Evolutionary conservation across 2,888 invertebrate genomes (phyloP).

Genomic region (Nudaria mundana): DNA sequence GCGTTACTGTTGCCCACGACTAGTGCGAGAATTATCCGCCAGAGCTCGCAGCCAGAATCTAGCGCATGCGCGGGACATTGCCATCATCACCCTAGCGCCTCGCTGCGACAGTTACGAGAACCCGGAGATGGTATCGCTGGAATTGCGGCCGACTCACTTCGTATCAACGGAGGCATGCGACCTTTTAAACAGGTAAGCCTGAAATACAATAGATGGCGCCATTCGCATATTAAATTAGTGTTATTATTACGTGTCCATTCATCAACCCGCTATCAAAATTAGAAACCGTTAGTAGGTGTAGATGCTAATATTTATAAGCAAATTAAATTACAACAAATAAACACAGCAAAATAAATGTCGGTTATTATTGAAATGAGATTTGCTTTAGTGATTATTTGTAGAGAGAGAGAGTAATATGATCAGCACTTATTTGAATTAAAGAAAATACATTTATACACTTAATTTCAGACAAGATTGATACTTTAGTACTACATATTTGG

Average conservation of each 20-base stretch:
- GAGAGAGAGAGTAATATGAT: too few species aligned
- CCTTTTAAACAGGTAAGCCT: constrained; percentile 95
- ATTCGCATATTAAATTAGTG: constrained; percentile 25
- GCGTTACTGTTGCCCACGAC: constrained; percentile 87
- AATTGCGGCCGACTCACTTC: constrained; percentile 96
- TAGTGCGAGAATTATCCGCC: constrained; percentile 91
- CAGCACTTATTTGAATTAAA: too few species aligned
- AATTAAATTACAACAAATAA: too few species aligned
- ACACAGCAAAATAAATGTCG: too few species aligned
- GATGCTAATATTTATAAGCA: constrained; percentile 3
- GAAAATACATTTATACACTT: too few species aligned
- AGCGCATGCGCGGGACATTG: constrained; percentile 84
- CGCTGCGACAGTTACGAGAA: constrained; percentile 91
- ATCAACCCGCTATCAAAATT: constrained; percentile 12
- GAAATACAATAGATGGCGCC: constrained; percentile 60
- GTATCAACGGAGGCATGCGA: constrained; percentile 97
- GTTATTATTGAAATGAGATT: too few species aligned
- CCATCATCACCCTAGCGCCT: constrained; percentile 90
- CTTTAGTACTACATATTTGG: too few species aligned
- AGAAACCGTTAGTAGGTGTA: neutral
- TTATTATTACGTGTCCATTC: constrained; percentile 15
- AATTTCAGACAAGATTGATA: too few species aligned
- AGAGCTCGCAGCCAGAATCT: constrained; percentile 93
- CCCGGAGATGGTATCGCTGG: constrained; percentile 94
- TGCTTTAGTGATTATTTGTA: too few species aligned